These are phyloP conservation scores for Antheraea mylitta DNA, from an alignment of 1,140 invertebrate genomes.

Conservation along the genomic window DNA sequence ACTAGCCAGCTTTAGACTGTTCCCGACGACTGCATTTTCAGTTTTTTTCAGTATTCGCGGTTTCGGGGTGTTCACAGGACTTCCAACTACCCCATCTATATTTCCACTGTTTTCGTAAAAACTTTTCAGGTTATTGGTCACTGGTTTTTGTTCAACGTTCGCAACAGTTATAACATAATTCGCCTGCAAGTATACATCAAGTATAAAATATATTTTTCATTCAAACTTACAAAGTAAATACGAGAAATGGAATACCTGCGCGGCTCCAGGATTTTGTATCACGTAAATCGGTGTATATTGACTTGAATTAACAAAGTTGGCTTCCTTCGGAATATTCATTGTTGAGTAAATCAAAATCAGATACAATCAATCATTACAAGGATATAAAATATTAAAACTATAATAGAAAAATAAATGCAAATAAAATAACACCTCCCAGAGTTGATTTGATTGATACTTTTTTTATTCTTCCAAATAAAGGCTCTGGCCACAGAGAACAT, in stretches of 20 bases:
- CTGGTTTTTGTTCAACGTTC: slow-evolving; percentile 38
- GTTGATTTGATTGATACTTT: slow-evolving; percentile 7
- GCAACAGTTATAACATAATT: slow-evolving; percentile 37
- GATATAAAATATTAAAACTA: slow-evolving; percentile 12
- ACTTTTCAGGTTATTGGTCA: slow-evolving; percentile 60
- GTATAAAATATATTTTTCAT: slow-evolving; percentile 7
- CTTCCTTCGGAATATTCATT: slow-evolving; percentile 23
- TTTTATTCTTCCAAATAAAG: too few species aligned
- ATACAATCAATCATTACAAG: slow-evolving; percentile 32
- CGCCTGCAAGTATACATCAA: slow-evolving; percentile 43
- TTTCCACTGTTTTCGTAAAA: slow-evolving; percentile 32
- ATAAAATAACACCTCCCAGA: slow-evolving; percentile 10
- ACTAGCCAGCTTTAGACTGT: slow-evolving; percentile 39
- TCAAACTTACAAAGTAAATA: slow-evolving; percentile 15
- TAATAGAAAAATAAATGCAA: too few species aligned
- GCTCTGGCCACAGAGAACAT: too few species aligned
- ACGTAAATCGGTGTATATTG: too few species aligned
- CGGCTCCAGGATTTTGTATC: slow-evolving; percentile 21
- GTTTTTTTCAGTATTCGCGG: slow-evolving; percentile 49
- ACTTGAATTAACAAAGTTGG: background rate
- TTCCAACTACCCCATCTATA: slow-evolving; percentile 29
- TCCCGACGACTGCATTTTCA: too few species aligned
- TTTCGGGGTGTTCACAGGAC: slow-evolving; percentile 29
- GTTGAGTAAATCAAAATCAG: slow-evolving; percentile 16
- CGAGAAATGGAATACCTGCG: slow-evolving; percentile 50